Evolutionary conservation across 1,140 invertebrate genomes (phyloP).

Genomic region (Papilio dardanus): DNA sequence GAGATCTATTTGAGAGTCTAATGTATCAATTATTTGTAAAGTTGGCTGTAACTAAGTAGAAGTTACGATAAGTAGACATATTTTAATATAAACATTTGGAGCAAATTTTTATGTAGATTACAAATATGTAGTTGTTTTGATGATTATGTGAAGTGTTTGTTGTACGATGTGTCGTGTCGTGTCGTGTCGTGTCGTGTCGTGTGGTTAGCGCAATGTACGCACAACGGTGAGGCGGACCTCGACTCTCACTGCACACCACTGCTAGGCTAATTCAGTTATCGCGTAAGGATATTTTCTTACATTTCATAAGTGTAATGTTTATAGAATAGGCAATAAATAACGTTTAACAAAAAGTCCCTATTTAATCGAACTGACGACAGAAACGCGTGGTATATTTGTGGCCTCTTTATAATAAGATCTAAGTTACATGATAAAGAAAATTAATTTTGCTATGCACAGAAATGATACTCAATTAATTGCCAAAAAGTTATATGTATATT

Average conservation of each 20-base stretch:
- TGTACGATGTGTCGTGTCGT: conserved; percentile 62
- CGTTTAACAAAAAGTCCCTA: conserved; percentile 81
- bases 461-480: conserved; percentile 83
- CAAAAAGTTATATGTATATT: conserved; percentile 83
- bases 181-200: conserved; percentile 54
- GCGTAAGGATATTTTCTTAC: conserved; percentile 81
- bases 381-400: conserved; percentile 82
- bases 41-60: conserved; percentile 82
- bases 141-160: conserved; percentile 81
- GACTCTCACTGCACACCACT: conserved; percentile 79
- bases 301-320: conserved; percentile 78
- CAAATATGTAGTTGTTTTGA: conserved; percentile 81
- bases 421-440: conserved; percentile 82
- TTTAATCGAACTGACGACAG: conserved; percentile 82
- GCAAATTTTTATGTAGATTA: conserved; percentile 81
- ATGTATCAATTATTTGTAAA: conserved; percentile 83
- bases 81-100: conserved; percentile 82
- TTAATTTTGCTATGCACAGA: conserved; percentile 82
- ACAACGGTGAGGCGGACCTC: conserved; percentile 67
- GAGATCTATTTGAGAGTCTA: conserved; percentile 82
- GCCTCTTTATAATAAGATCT: conserved; percentile 82
- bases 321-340: conserved; percentile 80
- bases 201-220: conserved; percentile 78
- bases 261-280: conserved; percentile 80
- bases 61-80: conserved; percentile 82